These are phyloP conservation scores for Teleogryllus occipitalis DNA, from an alignment of 1,140 invertebrate genomes.

Conservation along the genomic window DNA sequence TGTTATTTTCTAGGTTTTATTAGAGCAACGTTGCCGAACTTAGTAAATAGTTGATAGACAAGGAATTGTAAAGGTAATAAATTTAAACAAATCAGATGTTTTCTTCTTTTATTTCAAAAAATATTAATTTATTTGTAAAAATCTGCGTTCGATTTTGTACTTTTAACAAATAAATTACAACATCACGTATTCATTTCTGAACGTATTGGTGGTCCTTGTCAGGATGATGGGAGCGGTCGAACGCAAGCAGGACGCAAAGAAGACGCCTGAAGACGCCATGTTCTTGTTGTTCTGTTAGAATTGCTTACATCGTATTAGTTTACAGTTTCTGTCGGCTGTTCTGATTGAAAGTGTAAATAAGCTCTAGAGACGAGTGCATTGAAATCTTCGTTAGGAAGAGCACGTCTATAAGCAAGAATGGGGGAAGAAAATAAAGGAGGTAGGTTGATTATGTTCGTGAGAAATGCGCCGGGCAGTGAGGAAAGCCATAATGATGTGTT, in stretches of 20 bases:
- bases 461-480: too few relatives aligned
- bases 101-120: too few relatives aligned
- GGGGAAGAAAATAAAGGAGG: slow-evolving; percentile 39
- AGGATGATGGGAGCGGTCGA: neutral
- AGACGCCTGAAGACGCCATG: neutral
- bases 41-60: too few relatives aligned
- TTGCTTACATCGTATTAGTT: neutral
- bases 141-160: neutral
- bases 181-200: neutral
- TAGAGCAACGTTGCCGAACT: too few relatives aligned
- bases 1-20: too few relatives aligned
- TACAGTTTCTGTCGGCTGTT: neutral
- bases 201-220: neutral
- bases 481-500: too few relatives aligned
- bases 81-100: too few relatives aligned
- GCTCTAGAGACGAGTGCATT: neutral
- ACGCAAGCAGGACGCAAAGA: neutral
- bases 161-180: neutral
- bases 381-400: neutral
- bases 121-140: neutral
- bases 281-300: neutral
- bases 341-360: neutral
- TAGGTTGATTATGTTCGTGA: slow-evolving; percentile 16
- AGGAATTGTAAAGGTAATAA: too few relatives aligned
- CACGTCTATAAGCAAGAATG: slow-evolving; percentile 27